These are phyloP conservation scores for Cydia fagiglandana DNA, from an alignment of 1,140 invertebrate species.

Conservation along the genomic window DNA sequence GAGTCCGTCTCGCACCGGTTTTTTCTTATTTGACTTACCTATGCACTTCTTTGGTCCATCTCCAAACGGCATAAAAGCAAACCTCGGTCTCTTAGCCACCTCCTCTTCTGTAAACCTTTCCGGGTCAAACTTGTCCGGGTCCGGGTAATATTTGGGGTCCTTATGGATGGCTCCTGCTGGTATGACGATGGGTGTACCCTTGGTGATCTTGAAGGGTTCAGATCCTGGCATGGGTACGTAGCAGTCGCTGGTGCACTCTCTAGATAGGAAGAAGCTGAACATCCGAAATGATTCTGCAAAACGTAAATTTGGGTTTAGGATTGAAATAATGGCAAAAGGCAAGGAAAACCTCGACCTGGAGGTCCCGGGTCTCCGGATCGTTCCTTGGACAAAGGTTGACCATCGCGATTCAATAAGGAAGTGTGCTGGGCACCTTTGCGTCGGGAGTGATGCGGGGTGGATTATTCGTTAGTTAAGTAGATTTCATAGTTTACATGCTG, in stretches of 20 bases:
- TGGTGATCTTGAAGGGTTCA: not conserved
- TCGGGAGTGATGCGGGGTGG: too few relatives aligned
- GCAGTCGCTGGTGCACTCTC: constrained; percentile 5
- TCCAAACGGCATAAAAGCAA: constrained; percentile 34
- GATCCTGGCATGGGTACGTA: not conserved
- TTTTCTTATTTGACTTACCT: not conserved
- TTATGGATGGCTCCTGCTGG: constrained; percentile 5
- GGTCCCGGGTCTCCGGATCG: too few relatives aligned
- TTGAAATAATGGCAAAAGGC: too few relatives aligned
- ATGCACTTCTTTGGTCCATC: constrained; percentile 33
- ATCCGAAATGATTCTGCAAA: constrained; percentile 6
- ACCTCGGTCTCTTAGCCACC: constrained; percentile 26
- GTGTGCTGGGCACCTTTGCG: too few relatives aligned
- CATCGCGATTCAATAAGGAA: too few relatives aligned
- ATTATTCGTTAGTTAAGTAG: too few relatives aligned
- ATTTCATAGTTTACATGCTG: too few relatives aligned
- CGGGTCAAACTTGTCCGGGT: constrained; percentile 29
- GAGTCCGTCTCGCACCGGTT: too few relatives aligned
- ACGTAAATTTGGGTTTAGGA: too few relatives aligned
- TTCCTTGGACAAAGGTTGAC: too few relatives aligned
- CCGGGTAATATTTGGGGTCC: constrained; percentile 27
- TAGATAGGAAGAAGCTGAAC: not conserved
- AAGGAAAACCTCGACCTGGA: too few relatives aligned
- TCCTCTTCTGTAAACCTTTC: constrained; percentile 31
- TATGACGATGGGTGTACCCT: not conserved